Base-by-base conservation (phyloP, 2,797 vertebrate genomes). In the Orientallactaga sibirica region DNA sequence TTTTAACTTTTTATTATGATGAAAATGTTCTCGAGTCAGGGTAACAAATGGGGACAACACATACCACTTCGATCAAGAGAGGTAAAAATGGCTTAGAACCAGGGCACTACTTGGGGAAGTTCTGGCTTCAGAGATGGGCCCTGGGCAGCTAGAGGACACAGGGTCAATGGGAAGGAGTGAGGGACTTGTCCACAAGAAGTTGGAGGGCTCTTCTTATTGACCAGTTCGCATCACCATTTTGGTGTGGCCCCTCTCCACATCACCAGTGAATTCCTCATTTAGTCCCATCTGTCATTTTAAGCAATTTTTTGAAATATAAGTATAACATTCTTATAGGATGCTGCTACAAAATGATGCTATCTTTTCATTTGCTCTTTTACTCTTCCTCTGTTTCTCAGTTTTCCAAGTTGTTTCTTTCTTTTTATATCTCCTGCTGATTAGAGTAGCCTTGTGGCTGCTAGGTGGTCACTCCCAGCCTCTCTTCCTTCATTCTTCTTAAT, bases 1-100 rank as follows among this genome's bases (percentile, higher is more conserved):
- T 79, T 80, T 86, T 29, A 74, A 55, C 19, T 89, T 89, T 94
- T 55, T n/a, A 8, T 67, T 84, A 96, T 87, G 27, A 91, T 62
- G n/a, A 75, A 85, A 83, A 82, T 18, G 14, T 62, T 92, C 43
- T 92, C 85, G 75, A 81, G 24, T 2, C 24, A 87, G 16, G 11
- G 19, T 75, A 91, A 73, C 71, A 78, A 80, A 94, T 18, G 41
- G 58, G 29, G 11, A 91, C 55, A 76, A 74, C 15, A 73, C 10
- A 58, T 58, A 83, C 92, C 68, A 88, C 77, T 77, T 86, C 92
- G 52, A 81, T 66, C 29, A 76, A 90, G 76, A 87, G 15, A 90
- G 20, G 4, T 86, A 43, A 90, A n/a, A 93, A 70, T 41, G 61
- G 66, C 67, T 66, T 81, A 43, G 43, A 79, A n/a, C 9, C 18